phyloP scores from a whole-genome alignment of 1,140 invertebrate genomes.

The Diorhabda elongata region DNA sequence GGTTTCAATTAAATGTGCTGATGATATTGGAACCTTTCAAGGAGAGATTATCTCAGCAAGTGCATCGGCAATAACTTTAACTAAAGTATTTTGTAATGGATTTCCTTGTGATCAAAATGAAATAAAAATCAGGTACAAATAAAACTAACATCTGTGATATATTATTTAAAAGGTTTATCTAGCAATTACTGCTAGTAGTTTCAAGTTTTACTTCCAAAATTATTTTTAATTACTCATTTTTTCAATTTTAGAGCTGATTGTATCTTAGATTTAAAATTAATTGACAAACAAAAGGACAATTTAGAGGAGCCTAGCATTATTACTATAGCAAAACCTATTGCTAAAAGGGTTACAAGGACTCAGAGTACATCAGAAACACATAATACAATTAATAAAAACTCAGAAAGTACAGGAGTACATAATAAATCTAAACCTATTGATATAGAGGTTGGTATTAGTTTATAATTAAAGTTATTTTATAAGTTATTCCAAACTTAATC shows the following conservation, averaged over 20 bases:
- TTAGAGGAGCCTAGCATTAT: slow-evolving; percentile 47
- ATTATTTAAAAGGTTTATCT: too few relatives aligned
- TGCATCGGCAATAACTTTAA: slow-evolving; percentile 65
- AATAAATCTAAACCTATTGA: slow-evolving; percentile 42
- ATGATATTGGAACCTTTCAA: slow-evolving; percentile 67
- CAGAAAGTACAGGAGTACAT: slow-evolving; percentile 40
- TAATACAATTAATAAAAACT: slow-evolving; percentile 36
- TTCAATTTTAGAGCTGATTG: slow-evolving; percentile 54
- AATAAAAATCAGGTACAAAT: slow-evolving; percentile 33
- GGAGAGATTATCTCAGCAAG: slow-evolving; percentile 74
- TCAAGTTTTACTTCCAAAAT: too few relatives aligned
- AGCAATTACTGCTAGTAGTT: too few relatives aligned
- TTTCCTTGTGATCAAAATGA: slow-evolving; percentile 53
- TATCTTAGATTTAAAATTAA: slow-evolving; percentile 58
- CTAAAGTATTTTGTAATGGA: slow-evolving; percentile 76
- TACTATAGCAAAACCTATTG: slow-evolving; percentile 54
- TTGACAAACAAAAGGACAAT: slow-evolving; percentile 51
- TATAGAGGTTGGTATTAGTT: slow-evolving; percentile 32
- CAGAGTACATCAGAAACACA: slow-evolving; percentile 50
- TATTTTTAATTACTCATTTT: neutral
- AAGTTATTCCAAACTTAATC: too few relatives aligned
- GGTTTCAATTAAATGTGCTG: slow-evolving; percentile 72
- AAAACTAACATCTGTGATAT: too few relatives aligned
- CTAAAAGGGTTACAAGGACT: slow-evolving; percentile 50
- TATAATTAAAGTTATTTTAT: too few relatives aligned